phyloP scores from a whole-genome alignment of 2,888 invertebrate genomes.

The Latrodectus elegans region DNA sequence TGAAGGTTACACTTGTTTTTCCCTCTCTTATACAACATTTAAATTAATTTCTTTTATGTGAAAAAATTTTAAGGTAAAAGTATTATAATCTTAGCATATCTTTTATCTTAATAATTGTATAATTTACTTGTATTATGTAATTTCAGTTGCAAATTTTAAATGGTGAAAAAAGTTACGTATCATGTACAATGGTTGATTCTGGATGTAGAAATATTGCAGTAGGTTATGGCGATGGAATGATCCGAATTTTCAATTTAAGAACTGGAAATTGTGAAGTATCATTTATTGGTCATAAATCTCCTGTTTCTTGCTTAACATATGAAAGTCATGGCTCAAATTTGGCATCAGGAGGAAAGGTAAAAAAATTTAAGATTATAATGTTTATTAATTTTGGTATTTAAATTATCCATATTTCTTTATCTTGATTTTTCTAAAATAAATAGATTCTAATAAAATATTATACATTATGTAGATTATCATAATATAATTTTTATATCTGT shows the following conservation, averaged over 20 bases:
- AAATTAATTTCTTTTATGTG: too few species aligned
- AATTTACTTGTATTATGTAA: conserved; percentile 70
- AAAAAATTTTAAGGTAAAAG: too few species aligned
- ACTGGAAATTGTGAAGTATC: conserved; percentile 82
- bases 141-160: conserved; percentile 82
- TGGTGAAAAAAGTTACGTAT: conserved; percentile 88
- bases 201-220: conserved; percentile 88
- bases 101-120: too few species aligned
- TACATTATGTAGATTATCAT: too few species aligned
- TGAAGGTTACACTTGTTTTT: too few species aligned
- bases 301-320: conserved; percentile 87
- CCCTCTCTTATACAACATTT: too few species aligned
- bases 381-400: too few species aligned
- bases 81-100: too few species aligned
- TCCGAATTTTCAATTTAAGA: conserved; percentile 87
- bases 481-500: too few species aligned
- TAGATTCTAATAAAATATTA: too few species aligned
- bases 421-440: too few species aligned
- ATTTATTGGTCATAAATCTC: conserved; percentile 88
- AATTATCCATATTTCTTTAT: too few species aligned
- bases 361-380: neutral
- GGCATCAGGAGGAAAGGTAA: conserved; percentile 90
- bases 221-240: conserved; percentile 92
- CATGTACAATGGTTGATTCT: conserved; percentile 84
- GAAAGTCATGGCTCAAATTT: conserved; percentile 88